Percentiles rank a stretch among this genome's conserved stretches.
These are phyloP conservation scores for Meloidogyne floridensis DNA, from an alignment of 1,140 invertebrate species.

Conservation along the genomic window DNA sequence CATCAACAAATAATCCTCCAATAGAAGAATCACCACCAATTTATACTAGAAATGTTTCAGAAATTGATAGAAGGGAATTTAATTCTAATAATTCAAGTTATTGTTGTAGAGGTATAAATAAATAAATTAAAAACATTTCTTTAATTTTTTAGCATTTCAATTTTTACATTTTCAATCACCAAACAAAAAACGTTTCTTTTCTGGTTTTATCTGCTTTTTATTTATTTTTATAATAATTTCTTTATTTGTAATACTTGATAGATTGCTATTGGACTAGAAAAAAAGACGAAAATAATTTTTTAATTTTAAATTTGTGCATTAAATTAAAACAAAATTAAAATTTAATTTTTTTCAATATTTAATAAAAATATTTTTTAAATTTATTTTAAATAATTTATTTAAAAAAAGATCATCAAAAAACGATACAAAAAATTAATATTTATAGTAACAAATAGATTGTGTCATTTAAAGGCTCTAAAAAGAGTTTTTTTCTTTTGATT, in stretches of 20 bases:
- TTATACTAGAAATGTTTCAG: not conserved
- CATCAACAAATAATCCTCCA: not conserved
- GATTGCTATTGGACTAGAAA: not conserved
- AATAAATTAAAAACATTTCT: not conserved
- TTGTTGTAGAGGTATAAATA: not conserved
- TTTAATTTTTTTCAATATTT: no score
- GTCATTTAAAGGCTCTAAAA: no score
- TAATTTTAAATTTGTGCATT: no score
- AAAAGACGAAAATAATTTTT: not conserved
- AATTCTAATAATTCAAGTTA: not conserved
- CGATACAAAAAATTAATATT: no score
- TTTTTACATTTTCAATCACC: not conserved
- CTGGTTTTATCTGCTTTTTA: not conserved
- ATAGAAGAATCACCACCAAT: conserved; percentile 2
- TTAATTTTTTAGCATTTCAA: not conserved
- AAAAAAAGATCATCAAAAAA: no score
- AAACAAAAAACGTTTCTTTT: not conserved
- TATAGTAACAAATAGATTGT: no score
- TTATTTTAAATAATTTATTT: no score
- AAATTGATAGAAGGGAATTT: not conserved
- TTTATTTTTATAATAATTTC: not conserved
- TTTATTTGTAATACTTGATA: conserved; percentile 6
- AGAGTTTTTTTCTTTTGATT: no score
- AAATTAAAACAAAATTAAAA: no score
- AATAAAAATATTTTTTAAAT: no score